Base-by-base conservation (phyloP, 2,888 invertebrate genomes). In the Mycalesis mineus region DNA sequence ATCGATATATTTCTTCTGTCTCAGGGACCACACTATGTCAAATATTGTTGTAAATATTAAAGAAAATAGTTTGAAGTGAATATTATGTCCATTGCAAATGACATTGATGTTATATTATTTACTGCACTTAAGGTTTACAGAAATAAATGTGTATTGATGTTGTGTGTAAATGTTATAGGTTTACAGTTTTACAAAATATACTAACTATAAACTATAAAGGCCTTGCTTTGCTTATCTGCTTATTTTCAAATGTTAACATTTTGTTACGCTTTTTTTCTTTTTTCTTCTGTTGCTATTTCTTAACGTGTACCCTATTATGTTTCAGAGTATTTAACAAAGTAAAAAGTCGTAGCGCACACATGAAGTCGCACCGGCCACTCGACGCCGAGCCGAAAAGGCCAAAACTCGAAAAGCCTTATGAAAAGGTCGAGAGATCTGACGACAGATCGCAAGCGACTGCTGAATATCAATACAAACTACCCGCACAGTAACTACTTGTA, bases 341-440 rank as follows among this genome's bases (percentile, higher is more conserved):
- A 81, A 98, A 98, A 92, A 98, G 98, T 92, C 95, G 98, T 89
- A 98, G 98, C 91, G 98, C 98, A 68, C 99, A 99, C 91, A 98
- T 99, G 98, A 99, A 99, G 91, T 98, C 97, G 70, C 99, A 99
- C 91, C 94, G 96, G 81, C 95, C 96, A 74, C 94, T 95, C 82
- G 96, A 97, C 91, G 92, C 94, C 84, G 95, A 95, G 84, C 92
- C 92, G 67, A 93, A 92, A 89, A 91, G 92, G 89, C 91, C 92
- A 77, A 93, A 92, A 82, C 87, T 88, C 80, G 90, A 90, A 88
- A 90, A 90, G 78, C 88, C 89, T 88, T 90, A 90, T 89, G 89
- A 88, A 88, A 89, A 88, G 88, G 89, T 89, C 77, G 87, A 87
- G 84, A 82, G 80, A 84, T 77, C 80, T 73, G 88, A 88, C 74